Evolutionary conservation across 1,140 invertebrate genomes (phyloP).

Genomic region (Eriosoma lanigerum): DNA sequence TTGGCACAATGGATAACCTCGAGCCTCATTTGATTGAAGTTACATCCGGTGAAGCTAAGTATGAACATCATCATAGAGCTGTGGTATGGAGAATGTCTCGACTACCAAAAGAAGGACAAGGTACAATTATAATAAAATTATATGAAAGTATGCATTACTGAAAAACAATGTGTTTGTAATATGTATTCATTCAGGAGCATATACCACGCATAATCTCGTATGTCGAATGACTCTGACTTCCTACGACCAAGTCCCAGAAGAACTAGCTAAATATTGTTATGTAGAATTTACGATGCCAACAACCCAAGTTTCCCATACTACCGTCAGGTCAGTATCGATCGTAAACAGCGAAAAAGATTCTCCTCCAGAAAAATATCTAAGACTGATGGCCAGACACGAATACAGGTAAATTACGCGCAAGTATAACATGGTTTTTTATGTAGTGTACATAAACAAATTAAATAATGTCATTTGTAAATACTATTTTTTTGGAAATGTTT

Average conservation of each 20-base stretch:
- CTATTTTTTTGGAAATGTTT: no score
- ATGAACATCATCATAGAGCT: conserved; percentile 95
- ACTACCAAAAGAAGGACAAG: conserved; percentile 95
- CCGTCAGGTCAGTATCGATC: conserved; percentile 91
- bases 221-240: conserved; percentile 92
- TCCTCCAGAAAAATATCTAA: conserved; percentile 97
- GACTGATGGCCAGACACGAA: conserved; percentile 94
- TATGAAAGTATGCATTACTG: neutral
- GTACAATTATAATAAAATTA: conserved; percentile 60
- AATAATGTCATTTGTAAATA: no score
- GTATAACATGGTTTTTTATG: no score
- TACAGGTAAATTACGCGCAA: conserved; percentile 77
- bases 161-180: neutral
- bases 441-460: no score
- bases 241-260: conserved; percentile 95
- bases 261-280: conserved; percentile 80
- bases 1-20: conserved; percentile 87
- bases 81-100: conserved; percentile 98
- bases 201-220: conserved; percentile 92
- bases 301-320: conserved; percentile 95
- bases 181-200: conserved; percentile 68
- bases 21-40: conserved; percentile 96
- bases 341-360: conserved; percentile 84
- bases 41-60: conserved; percentile 97
- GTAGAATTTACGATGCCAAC: conserved; percentile 99